Base-by-base conservation (phyloP, 2,888 invertebrate genomes). In the Amblyjoppa fuscipennis region DNA sequence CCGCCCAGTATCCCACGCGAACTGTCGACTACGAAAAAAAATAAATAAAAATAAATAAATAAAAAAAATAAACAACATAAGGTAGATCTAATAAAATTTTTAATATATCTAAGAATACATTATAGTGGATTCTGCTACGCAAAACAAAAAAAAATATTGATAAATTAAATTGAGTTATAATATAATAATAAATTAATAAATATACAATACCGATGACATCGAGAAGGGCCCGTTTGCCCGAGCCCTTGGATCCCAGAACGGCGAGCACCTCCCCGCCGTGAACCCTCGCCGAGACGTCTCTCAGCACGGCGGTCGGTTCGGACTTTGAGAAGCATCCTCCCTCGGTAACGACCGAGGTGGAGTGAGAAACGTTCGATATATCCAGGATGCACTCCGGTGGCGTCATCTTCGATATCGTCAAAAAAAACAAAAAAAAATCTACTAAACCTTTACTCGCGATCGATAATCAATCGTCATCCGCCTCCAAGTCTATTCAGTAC, bases 241-340 rank as follows among this genome's bases (percentile, higher is more conserved):
- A 98, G 96, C 98, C 98, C 95, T 98, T 98, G 0, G 98, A 98
- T 11, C 99, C 99, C 59, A 99, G 95, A 82, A 99, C 97, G 49
- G 99, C 99, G 92, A 99, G 96, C 76, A 99, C 98, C 94, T 99
- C 99, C 5, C 99, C 99, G 71, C 98, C 98, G 92, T 98, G 97
- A 0, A 99, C 98, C 86, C 97, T 97, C 91, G 99, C 96, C 28
- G 98, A 98, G 6, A 99, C 98, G 95, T 99, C 98, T 94, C 99
- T 98, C 16, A 99, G 95, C 79, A 99, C 98, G 49, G 98, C 96
- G 3, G 94, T 94, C 0, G 94, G 91, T 41, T 94, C 93, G 1
- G 92, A 88, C 81, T 92, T 92, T 20, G 90, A 89, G 31, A 93
- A 84, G 49, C 93, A 92, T 77, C 91, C 92, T 34, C 93, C 92